phyloP scores from a whole-genome alignment of 1,140 invertebrate genomes.

The Drosophila leontia region DNA sequence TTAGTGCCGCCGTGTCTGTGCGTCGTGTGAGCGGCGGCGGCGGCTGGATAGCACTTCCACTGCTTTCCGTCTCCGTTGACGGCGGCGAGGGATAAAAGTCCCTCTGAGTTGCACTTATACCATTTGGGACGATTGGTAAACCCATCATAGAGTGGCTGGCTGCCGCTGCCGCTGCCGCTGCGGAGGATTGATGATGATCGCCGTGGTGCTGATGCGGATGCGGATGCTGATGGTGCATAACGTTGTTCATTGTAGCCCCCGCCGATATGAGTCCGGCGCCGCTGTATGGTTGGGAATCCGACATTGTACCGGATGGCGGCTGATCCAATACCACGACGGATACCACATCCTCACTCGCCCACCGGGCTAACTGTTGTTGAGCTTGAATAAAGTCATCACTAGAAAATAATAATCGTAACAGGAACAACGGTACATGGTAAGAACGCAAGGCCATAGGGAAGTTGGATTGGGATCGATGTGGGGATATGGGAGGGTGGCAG shows the following conservation, averaged over 20 bases:
- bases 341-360: constrained; percentile 94
- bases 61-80: constrained; percentile 85
- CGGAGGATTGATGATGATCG: constrained; percentile 84
- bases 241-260: constrained; percentile 79
- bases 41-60: constrained; percentile 85
- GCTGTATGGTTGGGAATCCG: constrained; percentile 84
- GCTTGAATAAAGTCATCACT: constrained; percentile 97
- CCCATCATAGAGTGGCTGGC: constrained; percentile 81
- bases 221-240: constrained; percentile 63
- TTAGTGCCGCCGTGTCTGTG: constrained; percentile 56
- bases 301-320: constrained; percentile 81
- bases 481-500: neutral
- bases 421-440: constrained; percentile 85
- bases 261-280: constrained; percentile 82
- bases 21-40: constrained; percentile 75
- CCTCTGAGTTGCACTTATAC: constrained; percentile 85
- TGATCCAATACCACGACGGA: constrained; percentile 87
- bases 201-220: constrained; percentile 85
- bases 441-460: constrained; percentile 65
- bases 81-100: constrained; percentile 85
- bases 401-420: constrained; percentile 91
- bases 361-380: constrained; percentile 95
- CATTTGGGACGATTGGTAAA: constrained; percentile 82
- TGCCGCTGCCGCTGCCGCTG: constrained; percentile 61
- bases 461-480: constrained; percentile 15